Percentiles rank a stretch among this genome's conserved stretches.
These are phyloP conservation scores for Drosophila kanapiae DNA, from an alignment of 1,140 invertebrate genomes.

Conservation along the genomic window DNA sequence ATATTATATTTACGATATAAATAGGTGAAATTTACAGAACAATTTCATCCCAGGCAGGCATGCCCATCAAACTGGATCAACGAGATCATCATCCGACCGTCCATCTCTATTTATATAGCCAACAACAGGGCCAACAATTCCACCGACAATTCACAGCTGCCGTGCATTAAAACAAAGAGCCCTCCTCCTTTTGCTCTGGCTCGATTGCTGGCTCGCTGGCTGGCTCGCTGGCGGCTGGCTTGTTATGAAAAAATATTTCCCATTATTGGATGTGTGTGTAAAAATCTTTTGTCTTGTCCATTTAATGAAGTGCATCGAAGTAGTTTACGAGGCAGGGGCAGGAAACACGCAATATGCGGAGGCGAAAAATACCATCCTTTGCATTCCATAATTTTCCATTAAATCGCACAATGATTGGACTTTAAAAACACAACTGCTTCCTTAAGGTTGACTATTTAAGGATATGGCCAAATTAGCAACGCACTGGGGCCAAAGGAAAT, in stretches of 20 bases:
- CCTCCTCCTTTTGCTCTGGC: background rate
- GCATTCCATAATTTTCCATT: conserved; percentile 8
- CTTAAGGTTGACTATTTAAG: conserved; percentile 31
- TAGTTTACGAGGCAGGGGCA: conserved; percentile 14
- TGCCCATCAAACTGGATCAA: conserved; percentile 56
- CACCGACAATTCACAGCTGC: conserved; percentile 31
- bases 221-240: background rate
- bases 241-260: conserved; percentile 31
- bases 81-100: conserved; percentile 52
- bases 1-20: conserved; percentile 67
- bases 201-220: background rate
- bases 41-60: conserved; percentile 37
- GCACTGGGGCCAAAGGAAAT: conserved; percentile 42
- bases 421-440: conserved; percentile 4
- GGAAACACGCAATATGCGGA: background rate
- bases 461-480: conserved; percentile 46
- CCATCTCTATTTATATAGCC: conserved; percentile 48
- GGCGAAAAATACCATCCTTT: background rate
- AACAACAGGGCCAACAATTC: conserved; percentile 14
- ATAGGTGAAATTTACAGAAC: conserved; percentile 53
- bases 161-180: conserved; percentile 17
- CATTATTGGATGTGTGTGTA: conserved; percentile 29
- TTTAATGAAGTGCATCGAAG: conserved; percentile 45
- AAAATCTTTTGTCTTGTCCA: conserved; percentile 34
- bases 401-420: conserved; percentile 21